Evolutionary conservation across 2,113 vertebrate species (phyloP).

Genomic region (Corythornis vintsioides): DNA sequence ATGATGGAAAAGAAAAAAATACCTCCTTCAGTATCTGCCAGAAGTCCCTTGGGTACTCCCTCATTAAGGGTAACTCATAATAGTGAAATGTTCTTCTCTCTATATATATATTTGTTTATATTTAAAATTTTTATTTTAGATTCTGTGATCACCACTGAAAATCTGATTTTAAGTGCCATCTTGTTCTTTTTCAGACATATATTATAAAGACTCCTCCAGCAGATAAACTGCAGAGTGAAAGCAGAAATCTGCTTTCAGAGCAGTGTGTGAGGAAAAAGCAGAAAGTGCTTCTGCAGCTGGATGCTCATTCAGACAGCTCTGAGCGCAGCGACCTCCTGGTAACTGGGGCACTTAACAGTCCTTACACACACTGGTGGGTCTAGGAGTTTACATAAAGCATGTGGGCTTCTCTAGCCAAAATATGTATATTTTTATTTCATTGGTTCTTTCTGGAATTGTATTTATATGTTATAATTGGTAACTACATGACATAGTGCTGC

Average conservation of each 20-base stretch:
- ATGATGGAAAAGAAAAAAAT: slow-evolving; percentile 51
- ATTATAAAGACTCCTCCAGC: slow-evolving; percentile 85
- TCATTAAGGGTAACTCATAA: slow-evolving; percentile 54
- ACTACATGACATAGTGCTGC: neutral
- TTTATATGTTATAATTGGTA: neutral
- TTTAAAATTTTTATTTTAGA: neutral
- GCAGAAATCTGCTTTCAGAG: slow-evolving; percentile 27
- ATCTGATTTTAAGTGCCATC: neutral
- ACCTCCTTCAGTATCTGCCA: neutral
- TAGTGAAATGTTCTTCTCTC: neutral
- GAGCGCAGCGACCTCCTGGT: slow-evolving; percentile 87
- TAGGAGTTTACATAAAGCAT: neutral
- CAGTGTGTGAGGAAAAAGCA: slow-evolving; percentile 72
- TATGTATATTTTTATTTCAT: neutral
- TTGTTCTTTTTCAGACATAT: slow-evolving; percentile 79
- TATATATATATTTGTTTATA: neutral
- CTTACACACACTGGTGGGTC: neutral
- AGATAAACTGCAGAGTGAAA: slow-evolving; percentile 59
- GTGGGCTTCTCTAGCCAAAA: neutral
- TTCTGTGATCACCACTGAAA: neutral
- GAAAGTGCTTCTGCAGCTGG: slow-evolving; percentile 80
- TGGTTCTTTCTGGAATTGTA: neutral
- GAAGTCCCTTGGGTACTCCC: slow-evolving; percentile 16
- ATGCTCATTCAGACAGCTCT: slow-evolving; percentile 88
- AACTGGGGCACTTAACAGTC: slow-evolving; percentile 15